Conservation (phyloP, 2,797 vertebrate species). For the Vespertilio murinus region DNA sequence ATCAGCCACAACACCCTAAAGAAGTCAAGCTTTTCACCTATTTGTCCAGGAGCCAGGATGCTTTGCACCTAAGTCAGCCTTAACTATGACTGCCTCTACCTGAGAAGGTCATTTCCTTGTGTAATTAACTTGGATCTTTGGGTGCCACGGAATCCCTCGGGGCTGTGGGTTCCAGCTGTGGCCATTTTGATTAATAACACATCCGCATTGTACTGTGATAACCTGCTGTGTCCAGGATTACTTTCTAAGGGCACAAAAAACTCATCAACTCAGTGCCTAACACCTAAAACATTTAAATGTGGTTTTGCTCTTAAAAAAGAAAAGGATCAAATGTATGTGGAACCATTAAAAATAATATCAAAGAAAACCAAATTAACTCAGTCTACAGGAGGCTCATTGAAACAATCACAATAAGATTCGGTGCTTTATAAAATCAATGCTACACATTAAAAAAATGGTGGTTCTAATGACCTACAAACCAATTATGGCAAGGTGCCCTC, state of each 20-base stretch:
- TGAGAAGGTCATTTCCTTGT: neutral
- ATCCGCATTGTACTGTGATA: slow-evolving; percentile 36
- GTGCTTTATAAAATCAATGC: neutral
- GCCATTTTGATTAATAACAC: slow-evolving; percentile 63
- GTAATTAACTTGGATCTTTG: slow-evolving; percentile 43
- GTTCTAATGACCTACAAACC: neutral
- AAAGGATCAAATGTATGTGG: slow-evolving; percentile 9
- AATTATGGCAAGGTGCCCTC: neutral
- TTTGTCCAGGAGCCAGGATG: neutral
- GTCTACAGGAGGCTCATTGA: neutral
- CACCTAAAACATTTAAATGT: slow-evolving; percentile 33
- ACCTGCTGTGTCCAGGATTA: slow-evolving; percentile 58
- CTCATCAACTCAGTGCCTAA: slow-evolving; percentile 41
- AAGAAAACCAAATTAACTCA: slow-evolving; percentile 37
- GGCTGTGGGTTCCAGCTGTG: neutral
- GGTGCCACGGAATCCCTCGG: neutral
- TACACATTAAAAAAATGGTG: neutral
- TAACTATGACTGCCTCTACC: neutral
- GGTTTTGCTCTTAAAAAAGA: slow-evolving; percentile 20
- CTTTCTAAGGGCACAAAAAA: slow-evolving; percentile 45
- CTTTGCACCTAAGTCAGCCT: neutral
- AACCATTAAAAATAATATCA: slow-evolving; percentile 26
- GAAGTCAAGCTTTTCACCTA: neutral
- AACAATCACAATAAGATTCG: neutral
- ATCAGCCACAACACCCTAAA: neutral